Evolutionary conservation across 2,113 vertebrate species (phyloP), one percentile per base, ranked within the genome.

Genomic region (Eulacestoma nigropectus): DNA sequence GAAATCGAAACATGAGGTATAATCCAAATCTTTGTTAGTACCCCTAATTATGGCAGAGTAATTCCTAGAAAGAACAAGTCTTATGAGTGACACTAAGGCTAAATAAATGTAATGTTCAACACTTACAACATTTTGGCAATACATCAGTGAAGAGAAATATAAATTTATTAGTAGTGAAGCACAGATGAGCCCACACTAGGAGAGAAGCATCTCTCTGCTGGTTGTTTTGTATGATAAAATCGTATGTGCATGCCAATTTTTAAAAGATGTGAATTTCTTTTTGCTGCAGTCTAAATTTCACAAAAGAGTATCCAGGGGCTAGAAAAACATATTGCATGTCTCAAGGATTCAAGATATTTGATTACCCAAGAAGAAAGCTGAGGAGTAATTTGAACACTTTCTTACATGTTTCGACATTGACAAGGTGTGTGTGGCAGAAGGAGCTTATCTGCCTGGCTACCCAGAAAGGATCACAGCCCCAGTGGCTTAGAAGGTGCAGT

Each of bases 1-100:
- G 29, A 82, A 91, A 73, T 76, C 2, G 0, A 78, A 60, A 50
- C 0, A 0, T 37, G 41, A 87, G 29, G 16, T 44, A 46, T 21
- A 81, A 87, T 68, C 32, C 69, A 89, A 82, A 68, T 49, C 59
- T 84, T 79, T 68, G 37, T 57, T 80, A 55, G 10, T 30, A 55
- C 39, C 60, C 20, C 37, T 84, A 35, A 63, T 37, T 77, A 20
- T 42, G 39, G 60, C 60, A 90, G 26, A 69, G 29, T 53, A 84
- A 81, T 89, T 95, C 64, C 87, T 87, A 47, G 35, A n/a, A 30
- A 86, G 29, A 75, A 13, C 26, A 52, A 67, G 18, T 50, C 35
- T 80, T 68, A 77, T 7, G 26, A 90, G 35, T 1, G 4, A 8
- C 33, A 27, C 12, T 30, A 75, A 78, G 56, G 47, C 75, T 83